Conservation (phyloP, 2,113 vertebrate genomes). For the Oenanthe oenanthe region DNA sequence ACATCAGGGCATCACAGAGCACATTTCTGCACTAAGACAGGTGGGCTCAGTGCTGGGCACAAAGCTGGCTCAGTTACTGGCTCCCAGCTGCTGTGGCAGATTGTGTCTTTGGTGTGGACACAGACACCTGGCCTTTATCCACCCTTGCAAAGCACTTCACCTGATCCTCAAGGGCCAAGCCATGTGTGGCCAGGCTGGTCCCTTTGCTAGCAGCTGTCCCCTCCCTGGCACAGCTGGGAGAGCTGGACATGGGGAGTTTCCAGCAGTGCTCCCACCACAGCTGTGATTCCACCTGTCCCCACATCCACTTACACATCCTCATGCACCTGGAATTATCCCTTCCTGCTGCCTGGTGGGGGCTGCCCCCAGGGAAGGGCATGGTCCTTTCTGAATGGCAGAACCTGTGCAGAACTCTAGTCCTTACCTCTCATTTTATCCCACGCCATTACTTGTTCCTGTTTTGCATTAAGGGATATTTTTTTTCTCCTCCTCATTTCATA, state of each 20-base stretch:
- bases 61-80: too few species aligned
- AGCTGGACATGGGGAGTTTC: accelerated
- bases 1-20: neutral
- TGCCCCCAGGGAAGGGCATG: neutral
- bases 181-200: neutral
- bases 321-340: neutral
- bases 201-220: neutral
- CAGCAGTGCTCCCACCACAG: neutral
- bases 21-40: neutral
- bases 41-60: neutral
- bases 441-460: neutral
- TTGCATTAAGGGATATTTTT: neutral
- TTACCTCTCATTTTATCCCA: neutral
- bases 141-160: neutral
- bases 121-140: neutral
- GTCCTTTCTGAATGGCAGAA: neutral
- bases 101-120: neutral
- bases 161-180: neutral
- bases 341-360: neutral
- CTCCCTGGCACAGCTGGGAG: neutral
- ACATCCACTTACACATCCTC: accelerated
- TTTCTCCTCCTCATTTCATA: neutral
- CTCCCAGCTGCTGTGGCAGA: neutral
- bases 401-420: neutral
- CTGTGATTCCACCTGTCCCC: neutral